These are phyloP conservation scores for Apteryx owenii DNA, from an alignment of 2,113 vertebrate genomes.

Conservation along the genomic window DNA sequence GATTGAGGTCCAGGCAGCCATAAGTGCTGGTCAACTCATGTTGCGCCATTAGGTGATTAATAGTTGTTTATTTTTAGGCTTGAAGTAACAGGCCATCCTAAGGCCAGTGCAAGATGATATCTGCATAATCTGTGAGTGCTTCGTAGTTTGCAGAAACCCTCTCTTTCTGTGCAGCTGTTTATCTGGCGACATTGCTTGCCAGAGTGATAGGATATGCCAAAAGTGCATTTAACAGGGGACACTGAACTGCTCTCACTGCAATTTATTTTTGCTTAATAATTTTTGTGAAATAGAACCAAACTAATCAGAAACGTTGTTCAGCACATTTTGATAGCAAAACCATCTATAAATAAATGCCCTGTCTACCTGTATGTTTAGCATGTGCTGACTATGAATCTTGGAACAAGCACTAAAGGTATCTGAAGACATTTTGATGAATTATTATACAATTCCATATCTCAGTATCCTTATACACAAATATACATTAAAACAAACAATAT, in stretches of 20 bases:
- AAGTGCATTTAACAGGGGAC: constrained; percentile 2
- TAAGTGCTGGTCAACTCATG: constrained; percentile 73
- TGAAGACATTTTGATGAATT: constrained; percentile 63
- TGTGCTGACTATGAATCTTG: background rate
- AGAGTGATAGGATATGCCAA: constrained; percentile 57
- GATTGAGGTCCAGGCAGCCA: constrained; percentile 64
- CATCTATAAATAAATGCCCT: background rate
- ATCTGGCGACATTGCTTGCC: constrained; percentile 53
- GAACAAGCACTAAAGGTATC: constrained; percentile 57
- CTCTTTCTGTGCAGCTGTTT: constrained; percentile 59
- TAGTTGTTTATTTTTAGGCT: constrained; percentile 86
- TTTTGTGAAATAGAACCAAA: background rate
- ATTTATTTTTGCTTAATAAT: background rate
- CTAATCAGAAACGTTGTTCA: background rate
- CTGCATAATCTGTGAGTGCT: constrained; percentile 74
- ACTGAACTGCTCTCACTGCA: background rate
- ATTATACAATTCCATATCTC: constrained; percentile 22
- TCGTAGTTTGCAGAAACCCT: constrained; percentile 70
- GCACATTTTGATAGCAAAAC: background rate
- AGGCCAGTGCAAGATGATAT: constrained; percentile 79
- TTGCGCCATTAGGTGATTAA: constrained; percentile 84
- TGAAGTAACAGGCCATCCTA: constrained; percentile 77
- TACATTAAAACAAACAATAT: constrained; percentile 35
- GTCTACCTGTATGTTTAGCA: background rate
- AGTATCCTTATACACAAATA: constrained; percentile 16